Evolutionary conservation across 2,888 invertebrate species (phyloP), one percentile per base, ranked within the genome.

Genomic region (Synanthedon andrenaeformis): DNA sequence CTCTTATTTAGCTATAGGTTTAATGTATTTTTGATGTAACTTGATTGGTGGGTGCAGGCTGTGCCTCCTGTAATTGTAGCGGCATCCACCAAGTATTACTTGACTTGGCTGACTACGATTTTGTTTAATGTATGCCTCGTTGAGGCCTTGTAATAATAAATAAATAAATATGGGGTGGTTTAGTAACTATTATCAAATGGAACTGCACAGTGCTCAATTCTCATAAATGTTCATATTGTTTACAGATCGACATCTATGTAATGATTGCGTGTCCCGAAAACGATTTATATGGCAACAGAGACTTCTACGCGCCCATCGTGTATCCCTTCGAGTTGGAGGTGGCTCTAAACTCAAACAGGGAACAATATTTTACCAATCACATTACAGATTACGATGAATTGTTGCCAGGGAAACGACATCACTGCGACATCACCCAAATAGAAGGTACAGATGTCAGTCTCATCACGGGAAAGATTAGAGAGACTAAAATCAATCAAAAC

Each of bases 251-350:
- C 69, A 91, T 95, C 49, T 99, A 96, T 82, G 95, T 98, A 0
- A 89, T 96, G 66, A 91, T 99, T 53, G 93, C 97, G 0, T 99
- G 99, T 72, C 92, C 97, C 2, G 96, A 97, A 80, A 97, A 95
- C 69, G 93, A 94, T 59, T 89, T 97, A 48, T 92, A 93, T 69
- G 93, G 94, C 69, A 93, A 92, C 52, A 90, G 93, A 63, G 96
- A 98, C 54, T 97, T 94, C 76, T 95, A 94, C 67, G 94, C 93
- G 70, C 97, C 98, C 0, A 91, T 99, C 52, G 92, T 97, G 0
- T 96, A 96, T 19, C 94, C 97, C 0, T 96, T 92, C 76, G 99
- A 99, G 81, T 89, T 98, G 19, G 98, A 99, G 84, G 88, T 93
- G 54, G 94, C 94, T 3, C 78, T 95, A 14, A 95, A 94, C 74